These are phyloP conservation scores for Colistium nudipinnis DNA, from an alignment of 2,113 vertebrate genomes.

Conservation along the genomic window DNA sequence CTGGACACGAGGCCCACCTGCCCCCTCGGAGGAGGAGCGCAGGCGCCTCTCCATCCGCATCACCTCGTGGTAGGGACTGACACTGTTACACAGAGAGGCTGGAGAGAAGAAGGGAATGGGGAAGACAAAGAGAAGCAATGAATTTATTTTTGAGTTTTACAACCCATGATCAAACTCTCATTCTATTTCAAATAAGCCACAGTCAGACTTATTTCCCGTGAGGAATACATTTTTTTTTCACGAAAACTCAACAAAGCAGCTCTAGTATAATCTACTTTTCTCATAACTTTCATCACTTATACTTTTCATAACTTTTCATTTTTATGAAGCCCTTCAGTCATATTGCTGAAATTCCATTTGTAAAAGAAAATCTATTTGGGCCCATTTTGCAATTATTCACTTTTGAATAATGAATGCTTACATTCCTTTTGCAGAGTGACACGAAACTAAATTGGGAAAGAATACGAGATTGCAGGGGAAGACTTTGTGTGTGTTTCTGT, in stretches of 20 bases:
- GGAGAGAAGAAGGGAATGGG: conserved; percentile 1
- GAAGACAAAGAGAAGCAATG: conserved; percentile 5
- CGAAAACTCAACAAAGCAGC: conserved; percentile 25
- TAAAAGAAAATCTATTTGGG: too few relatives aligned
- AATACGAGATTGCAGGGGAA: conserved; percentile 27
- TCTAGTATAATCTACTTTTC: conserved; percentile 10
- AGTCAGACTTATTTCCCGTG: background rate
- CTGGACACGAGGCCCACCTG: conserved; percentile 89
- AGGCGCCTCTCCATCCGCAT: conserved; percentile 90
- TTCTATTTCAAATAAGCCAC: conserved; percentile 14
- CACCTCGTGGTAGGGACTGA: conserved; percentile 90
- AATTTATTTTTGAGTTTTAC: conserved; percentile 4
- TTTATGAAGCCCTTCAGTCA: conserved; percentile 13
- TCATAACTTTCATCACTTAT: conserved; percentile 12
- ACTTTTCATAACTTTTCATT: too few relatives aligned
- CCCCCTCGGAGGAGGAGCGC: conserved; percentile 95
- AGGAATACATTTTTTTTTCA: conserved; percentile 13
- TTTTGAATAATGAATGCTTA: conserved; percentile 1
- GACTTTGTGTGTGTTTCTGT: background rate
- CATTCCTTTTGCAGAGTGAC: background rate
- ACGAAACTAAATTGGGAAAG: conserved; percentile 9
- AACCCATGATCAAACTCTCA: background rate
- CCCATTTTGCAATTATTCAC: conserved; percentile 29
- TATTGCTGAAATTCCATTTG: conserved; percentile 22
- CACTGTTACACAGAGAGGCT: conserved; percentile 82